phyloP scores from a whole-genome alignment of 2,888 invertebrate genomes.

The Drosophila atripex region DNA sequence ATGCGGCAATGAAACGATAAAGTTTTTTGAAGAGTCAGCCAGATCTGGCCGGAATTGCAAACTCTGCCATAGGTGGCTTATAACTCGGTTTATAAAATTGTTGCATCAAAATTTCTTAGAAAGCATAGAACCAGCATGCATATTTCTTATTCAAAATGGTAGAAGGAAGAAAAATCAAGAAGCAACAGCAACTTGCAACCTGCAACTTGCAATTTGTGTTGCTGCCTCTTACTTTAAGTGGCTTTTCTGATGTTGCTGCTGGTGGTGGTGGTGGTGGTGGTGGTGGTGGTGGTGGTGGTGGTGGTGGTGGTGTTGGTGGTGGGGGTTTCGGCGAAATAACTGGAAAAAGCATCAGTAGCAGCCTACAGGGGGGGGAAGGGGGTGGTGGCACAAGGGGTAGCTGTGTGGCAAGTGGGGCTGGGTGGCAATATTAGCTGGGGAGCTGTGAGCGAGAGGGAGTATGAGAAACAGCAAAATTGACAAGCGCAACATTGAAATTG shows the following conservation, averaged over 20 bases:
- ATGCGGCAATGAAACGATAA: conserved; percentile 26
- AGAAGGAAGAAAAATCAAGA: neutral
- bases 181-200: conserved; percentile 27
- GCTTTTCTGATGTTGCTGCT: conserved; percentile 40
- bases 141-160: neutral
- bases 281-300: conserved; percentile 7
- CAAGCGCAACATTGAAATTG: conserved; percentile 79
- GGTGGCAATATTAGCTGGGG: conserved; percentile 27
- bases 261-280: conserved; percentile 7
- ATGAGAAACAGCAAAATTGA: conserved; percentile 66
- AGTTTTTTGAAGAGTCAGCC: conserved; percentile 22
- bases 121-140: neutral
- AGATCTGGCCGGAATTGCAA: conserved; percentile 32
- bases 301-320: conserved; percentile 22
- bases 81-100: neutral
- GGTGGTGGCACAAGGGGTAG: too few species aligned
- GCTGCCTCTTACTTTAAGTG: conserved; percentile 51
- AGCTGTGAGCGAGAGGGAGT: conserved; percentile 19
- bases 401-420: conserved; percentile 3
- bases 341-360: conserved; percentile 40
- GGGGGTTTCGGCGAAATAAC: conserved; percentile 45
- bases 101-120: neutral
- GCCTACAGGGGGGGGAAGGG: too few species aligned
- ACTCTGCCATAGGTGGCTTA: conserved; percentile 3
- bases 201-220: conserved; percentile 38